Base-by-base conservation (phyloP, 2,888 invertebrate genomes). In the Drosophila formosana region DNA sequence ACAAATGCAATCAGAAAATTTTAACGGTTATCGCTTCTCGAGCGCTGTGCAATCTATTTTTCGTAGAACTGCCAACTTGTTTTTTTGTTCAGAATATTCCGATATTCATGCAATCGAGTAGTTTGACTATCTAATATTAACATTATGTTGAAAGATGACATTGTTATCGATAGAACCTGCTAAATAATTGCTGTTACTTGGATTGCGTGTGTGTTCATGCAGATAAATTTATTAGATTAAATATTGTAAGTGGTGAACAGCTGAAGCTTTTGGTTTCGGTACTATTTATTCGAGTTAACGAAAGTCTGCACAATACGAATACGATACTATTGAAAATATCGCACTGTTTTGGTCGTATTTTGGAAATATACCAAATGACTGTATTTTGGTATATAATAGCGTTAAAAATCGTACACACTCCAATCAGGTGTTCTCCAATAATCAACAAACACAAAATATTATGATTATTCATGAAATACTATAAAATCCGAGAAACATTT, bases 1-100 rank as follows among this genome's bases (percentile, higher is more conserved):
- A 52, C 26, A n/a, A 45, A 49, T 9, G 28, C 7, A 55, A 62
- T 62, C 55, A 23, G 25, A 37, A 39, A 49, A 49, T 18, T 32
- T 56, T 32, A 62, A 63, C 62, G 23, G 47, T 47, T 53, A 53
- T 53, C 39, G 28, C 6, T 18, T 23, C 28, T 30, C 30, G 6
- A 32, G 18, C 4, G 18, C 39, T 41, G 2, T 18, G 7, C 7
- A 13, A 18, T 13, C 18, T 13, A 18, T 5, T 18, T 30, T 1
- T 13, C 3, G 9, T 34, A 45, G 52, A 25, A 26, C 43, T 52
- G 45, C 26, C 26, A 18, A 32, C 43, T 13, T 18, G 11, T 3
- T 30, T 18, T 18, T 18, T 18, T 18, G 1, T 18, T 18, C 18
- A 18, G 4, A n/a, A 37, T n/a, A 37, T 37, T 37, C 4, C 34